Conservation (phyloP, 1,140 invertebrate genomes). For the Drosophila azteca region DNA sequence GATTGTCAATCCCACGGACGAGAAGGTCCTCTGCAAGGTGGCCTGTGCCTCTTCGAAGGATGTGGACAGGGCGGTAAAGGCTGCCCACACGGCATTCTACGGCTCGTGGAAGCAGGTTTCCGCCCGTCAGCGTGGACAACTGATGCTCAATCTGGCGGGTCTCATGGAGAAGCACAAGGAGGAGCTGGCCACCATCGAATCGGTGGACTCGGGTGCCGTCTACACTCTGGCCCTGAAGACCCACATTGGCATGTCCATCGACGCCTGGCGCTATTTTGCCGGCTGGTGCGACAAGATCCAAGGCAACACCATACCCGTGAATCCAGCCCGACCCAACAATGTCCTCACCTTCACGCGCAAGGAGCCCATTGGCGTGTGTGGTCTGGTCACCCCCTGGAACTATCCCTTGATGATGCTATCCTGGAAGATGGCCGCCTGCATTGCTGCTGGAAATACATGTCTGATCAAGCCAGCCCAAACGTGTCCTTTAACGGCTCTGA, state of each 20-base stretch:
- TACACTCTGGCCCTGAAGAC: constrained; percentile 98
- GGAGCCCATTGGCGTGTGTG: constrained; percentile 97
- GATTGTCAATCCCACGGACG: constrained; percentile 94
- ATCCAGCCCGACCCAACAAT: constrained; percentile 93
- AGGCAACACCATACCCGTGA: constrained; percentile 95
- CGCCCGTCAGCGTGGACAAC: constrained; percentile 90
- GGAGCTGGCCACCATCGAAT: constrained; percentile 96
- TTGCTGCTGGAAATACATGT: constrained; percentile 96
- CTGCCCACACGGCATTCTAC: constrained; percentile 93
- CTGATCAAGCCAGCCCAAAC: constrained; percentile 98
- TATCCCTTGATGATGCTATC: constrained; percentile 99
- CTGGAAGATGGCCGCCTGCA: constrained; percentile 98
- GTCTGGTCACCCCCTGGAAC: constrained; percentile 98
- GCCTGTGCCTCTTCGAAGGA: constrained; percentile 91
- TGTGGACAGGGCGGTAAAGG: constrained; percentile 93
- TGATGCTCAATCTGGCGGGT: constrained; percentile 93
- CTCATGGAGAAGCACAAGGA: constrained; percentile 97
- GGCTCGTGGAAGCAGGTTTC: constrained; percentile 96
- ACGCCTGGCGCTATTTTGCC: constrained; percentile 96
- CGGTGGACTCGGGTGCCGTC: constrained; percentile 96
- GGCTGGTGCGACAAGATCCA: constrained; percentile 98
- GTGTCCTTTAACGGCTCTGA: constrained; percentile 95
- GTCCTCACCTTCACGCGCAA: constrained; percentile 92
- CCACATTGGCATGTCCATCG: constrained; percentile 96
- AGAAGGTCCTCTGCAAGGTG: constrained; percentile 91